A percentile compares a stretch with the other conserved stretches of the same genome.
Evolutionary conservation across 2,113 vertebrate species (phyloP).

Genomic region (Nothobranchius furzeri): DNA sequence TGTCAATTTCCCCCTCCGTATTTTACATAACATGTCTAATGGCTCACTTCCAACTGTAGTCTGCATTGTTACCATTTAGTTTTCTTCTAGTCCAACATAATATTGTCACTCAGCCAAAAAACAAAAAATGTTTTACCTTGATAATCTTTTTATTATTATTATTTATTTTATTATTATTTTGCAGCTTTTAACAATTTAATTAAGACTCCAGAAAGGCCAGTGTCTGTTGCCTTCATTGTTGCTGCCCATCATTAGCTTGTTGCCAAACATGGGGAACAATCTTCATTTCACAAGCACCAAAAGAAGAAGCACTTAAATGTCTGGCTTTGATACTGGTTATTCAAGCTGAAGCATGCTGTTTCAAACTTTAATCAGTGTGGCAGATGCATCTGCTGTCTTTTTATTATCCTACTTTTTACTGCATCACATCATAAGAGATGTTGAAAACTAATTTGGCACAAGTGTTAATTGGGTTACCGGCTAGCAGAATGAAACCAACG

Average conservation of each 20-base stretch:
- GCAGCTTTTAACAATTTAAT: conserved; percentile 8
- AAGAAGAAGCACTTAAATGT: conserved; percentile 8
- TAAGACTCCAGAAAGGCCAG: conserved; percentile 26
- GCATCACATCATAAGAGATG: neutral
- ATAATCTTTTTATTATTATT: conserved; percentile 21
- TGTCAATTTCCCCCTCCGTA: neutral
- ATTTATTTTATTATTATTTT: conserved; percentile 22
- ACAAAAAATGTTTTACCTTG: conserved; percentile 31
- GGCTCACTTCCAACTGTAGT: neutral
- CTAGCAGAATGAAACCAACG: neutral
- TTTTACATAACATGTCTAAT: neutral
- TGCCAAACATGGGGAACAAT: neutral
- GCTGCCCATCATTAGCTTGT: neutral
- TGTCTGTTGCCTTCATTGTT: neutral
- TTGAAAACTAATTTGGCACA: conserved; percentile 10
- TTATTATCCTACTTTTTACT: neutral
- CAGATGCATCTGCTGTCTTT: neutral
- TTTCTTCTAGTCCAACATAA: neutral
- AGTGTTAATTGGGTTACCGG: conserved; percentile 17
- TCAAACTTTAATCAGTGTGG: conserved; percentile 13
- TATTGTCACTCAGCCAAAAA: neutral
- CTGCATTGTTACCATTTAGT: neutral
- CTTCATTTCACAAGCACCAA: conserved; percentile 5
- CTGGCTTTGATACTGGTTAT: conserved; percentile 10
- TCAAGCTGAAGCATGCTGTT: conserved; percentile 5